Evolutionary conservation across 1,140 invertebrate species (phyloP), one percentile per base, ranked within the genome.

Genomic region (Drosophila ohnishii): DNA sequence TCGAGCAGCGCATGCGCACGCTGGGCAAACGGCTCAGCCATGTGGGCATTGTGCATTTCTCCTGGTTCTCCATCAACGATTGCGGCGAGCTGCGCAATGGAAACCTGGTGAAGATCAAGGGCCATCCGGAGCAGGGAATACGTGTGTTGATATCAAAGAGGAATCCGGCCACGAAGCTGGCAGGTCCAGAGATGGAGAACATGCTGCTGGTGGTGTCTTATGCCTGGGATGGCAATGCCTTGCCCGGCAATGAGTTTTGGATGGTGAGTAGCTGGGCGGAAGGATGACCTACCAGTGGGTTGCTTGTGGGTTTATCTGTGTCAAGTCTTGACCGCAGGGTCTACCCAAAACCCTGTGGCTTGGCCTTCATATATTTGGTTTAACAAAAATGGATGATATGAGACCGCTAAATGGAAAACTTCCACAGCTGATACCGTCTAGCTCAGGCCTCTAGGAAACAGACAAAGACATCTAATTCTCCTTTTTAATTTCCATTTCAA

Each of bases 211-310:
- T 95, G 2, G 93, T 95, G 10, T 95, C 94, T 2, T 95, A 95
- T 76, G 94, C 95, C 4, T 95, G 94, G 93, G 95, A 95, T 80
- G 93, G 94, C 13, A 95, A 95, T 79, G 93, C 95, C 0, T 92
- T 95, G 55, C 94, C 95, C 10, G 95, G 94, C 73, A 94, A 94
- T 62, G 94, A 94, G 71, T 94, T 93, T 78, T 94, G 94, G 94
- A 75, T 87, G 77, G 90, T 91, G 35, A 75, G 51, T 44, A 10
- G 14, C 25, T 5, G 25, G 25, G 9, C 1, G 3, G n/a, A 1
- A 11, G 0, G 7, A 40, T n/a, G 39, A 40, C 14, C 39, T 16
- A 8, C 3, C n/a, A 9, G 7, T 1, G 16, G 6, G 19, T 13
- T 44, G 3, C 42, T 40, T 40, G 5, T 0, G 19, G 13, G n/a